Evolutionary conservation across 2,888 invertebrate genomes (phyloP).

Genomic region (Caenorhabditis macrosperma): DNA sequence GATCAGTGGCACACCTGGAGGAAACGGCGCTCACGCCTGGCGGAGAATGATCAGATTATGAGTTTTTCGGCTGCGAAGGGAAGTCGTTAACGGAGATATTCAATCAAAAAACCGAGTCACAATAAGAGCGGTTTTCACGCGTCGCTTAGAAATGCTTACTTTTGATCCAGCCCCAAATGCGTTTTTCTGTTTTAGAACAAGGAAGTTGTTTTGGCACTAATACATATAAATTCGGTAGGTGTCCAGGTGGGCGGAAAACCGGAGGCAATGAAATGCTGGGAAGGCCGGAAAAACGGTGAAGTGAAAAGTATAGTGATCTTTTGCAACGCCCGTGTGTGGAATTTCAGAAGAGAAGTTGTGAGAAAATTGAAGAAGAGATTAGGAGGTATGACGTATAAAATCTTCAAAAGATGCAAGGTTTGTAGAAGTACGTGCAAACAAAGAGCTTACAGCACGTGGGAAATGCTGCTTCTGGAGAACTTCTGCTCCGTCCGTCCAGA

Average conservation of each 20-base stretch:
- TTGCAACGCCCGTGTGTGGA: no score
- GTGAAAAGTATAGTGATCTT: no score
- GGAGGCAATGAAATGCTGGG: not conserved
- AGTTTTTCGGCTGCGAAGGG: slow-evolving; percentile 5
- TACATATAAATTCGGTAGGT: no score
- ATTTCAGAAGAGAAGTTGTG: no score
- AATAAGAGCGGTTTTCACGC: slow-evolving; percentile 26
- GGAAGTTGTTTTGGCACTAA: no score
- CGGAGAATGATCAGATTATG: slow-evolving; percentile 24
- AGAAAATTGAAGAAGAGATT: no score
- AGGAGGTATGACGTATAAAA: not conserved
- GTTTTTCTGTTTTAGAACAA: not conserved
- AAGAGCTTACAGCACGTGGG: not conserved
- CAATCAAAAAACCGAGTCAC: slow-evolving; percentile 31
- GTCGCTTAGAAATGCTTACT: not conserved
- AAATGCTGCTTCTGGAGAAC: not conserved
- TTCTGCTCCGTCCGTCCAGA: not conserved
- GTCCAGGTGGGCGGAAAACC: no score
- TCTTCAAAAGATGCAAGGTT: not conserved
- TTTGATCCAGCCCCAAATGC: not conserved
- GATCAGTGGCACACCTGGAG: not conserved
- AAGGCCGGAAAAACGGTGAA: no score
- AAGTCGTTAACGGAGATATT: slow-evolving; percentile 36
- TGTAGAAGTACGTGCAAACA: not conserved
- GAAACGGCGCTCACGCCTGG: not conserved